Base-by-base conservation (phyloP, 2,888 invertebrate genomes). In the Punctoribates punctum region DNA sequence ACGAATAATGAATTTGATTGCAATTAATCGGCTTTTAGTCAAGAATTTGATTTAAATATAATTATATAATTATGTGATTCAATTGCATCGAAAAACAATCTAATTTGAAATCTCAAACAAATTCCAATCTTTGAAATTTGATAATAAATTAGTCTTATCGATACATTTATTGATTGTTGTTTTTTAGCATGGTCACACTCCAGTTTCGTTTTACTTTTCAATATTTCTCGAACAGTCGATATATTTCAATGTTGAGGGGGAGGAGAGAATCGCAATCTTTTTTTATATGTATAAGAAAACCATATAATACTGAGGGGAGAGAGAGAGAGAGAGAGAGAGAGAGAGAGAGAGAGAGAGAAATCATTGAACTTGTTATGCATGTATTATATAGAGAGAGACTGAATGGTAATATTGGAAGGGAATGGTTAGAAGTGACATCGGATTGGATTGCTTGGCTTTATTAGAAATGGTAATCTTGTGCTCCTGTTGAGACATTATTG, bases 381-480 rank as follows among this genome's bases (percentile, higher is more conserved):
- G 62, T 4, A 62, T 62, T 62, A 62, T 62, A 62, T 4, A 62
- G 15, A 62, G 5, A 62, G 5, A 34, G 15, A 17, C 8, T 27
- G 13, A 3, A n/a, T n/a, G n/a, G n/a, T n/a, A 20, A 54, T 54
- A 20, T 54, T 54, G 20, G 8, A 8, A 20, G 54, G n/a, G n/a
- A 20, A 20, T n/a, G 20, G 54, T 20, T 17, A 48, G 8, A 48
- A 48, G 5, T 17, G 48, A 48, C 48, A 48, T 42, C 15, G n/a
- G 20, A n/a, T 62, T 6, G 6, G 17, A 62, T 11, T 9, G 6
- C 29, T 9, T 1, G 5, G 62, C 27, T 29, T 29, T 62, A 62
- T 62, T 62, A 62, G 29, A 62, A 62, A 62, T 62, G 62, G 62
- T 62, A 62, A 62, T 62, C 62, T 62, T 60, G 62, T 27, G 27